These are phyloP conservation scores for Colossoma macropomum DNA, from an alignment of 2,113 vertebrate species.

Conservation along the genomic window DNA sequence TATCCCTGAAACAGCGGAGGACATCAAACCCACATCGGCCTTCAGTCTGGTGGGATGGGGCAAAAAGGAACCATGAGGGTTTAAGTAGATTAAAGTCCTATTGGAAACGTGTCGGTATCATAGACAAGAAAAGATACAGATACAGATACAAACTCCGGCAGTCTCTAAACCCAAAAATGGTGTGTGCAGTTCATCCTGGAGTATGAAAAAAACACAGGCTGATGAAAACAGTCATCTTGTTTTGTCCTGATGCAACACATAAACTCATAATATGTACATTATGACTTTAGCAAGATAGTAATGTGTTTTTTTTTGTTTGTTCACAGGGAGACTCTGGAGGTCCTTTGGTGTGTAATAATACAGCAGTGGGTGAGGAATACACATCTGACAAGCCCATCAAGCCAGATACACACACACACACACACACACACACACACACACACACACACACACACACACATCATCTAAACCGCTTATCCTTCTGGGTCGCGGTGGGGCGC, in stretches of 20 bases:
- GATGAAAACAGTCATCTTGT: no score
- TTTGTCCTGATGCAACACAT: no score
- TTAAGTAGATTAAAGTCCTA: fast-evolving
- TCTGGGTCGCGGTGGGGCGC: no score
- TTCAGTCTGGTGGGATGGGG: conserved; percentile 18
- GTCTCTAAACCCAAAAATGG: not conserved
- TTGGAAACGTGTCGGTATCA: not conserved
- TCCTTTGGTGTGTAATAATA: conserved; percentile 52
- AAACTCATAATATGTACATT: no score
- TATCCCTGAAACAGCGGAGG: not conserved
- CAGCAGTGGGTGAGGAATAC: conserved; percentile 23
- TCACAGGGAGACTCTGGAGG: conserved; percentile 57
- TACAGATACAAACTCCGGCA: no score
- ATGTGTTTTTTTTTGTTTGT: not conserved
- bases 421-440: no score
- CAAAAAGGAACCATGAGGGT: fast-evolving
- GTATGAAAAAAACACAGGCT: not conserved
- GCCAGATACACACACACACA: no score
- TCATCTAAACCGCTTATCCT: no score
- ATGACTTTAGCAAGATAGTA: no score
- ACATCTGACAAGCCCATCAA: not conserved
- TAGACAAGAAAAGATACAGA: not conserved
- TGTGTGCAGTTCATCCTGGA: conserved; percentile 5
- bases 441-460: no score
- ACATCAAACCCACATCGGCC: not conserved